Conservation (phyloP, 2,888 invertebrate genomes). For the Eretmocerus hayati region DNA sequence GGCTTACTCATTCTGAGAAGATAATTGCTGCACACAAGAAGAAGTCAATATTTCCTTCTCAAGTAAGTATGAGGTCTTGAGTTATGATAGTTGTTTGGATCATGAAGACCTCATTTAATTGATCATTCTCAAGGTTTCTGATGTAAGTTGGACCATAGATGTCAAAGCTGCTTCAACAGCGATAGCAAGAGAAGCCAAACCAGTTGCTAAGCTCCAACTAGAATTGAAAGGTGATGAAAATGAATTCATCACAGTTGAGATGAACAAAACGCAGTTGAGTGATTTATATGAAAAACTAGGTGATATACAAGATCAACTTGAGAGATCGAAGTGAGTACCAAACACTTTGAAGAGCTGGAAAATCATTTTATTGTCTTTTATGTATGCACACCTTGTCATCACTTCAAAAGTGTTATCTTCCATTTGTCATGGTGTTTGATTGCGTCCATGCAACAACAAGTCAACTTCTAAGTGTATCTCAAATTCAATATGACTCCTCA, state of each 20-base stretch:
- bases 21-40: conserved; percentile 34
- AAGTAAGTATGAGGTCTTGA: conserved; percentile 26
- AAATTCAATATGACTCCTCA: too few species aligned
- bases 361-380: background rate
- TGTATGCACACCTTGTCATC: background rate
- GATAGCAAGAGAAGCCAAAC: conserved; percentile 31
- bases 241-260: conserved; percentile 35
- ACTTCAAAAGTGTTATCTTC: background rate
- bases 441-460: background rate
- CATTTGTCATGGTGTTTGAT: background rate
- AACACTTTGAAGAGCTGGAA: too few species aligned
- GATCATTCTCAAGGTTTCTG: conserved; percentile 28
- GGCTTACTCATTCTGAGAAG: conserved; percentile 35
- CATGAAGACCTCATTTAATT: background rate
- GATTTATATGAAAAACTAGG: conserved; percentile 37
- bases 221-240: conserved; percentile 29
- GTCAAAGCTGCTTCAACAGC: conserved; percentile 37
- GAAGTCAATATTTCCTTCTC: conserved; percentile 37
- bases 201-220: conserved; percentile 36
- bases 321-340: conserved; percentile 33
- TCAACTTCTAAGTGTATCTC: too few species aligned
- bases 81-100: background rate
- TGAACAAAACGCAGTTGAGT: conserved; percentile 34
- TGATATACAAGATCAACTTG: conserved; percentile 39
- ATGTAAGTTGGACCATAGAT: conserved; percentile 38